These are phyloP conservation scores for Sporophila hypoxantha DNA, from an alignment of 2,113 vertebrate genomes.

Conservation along the genomic window DNA sequence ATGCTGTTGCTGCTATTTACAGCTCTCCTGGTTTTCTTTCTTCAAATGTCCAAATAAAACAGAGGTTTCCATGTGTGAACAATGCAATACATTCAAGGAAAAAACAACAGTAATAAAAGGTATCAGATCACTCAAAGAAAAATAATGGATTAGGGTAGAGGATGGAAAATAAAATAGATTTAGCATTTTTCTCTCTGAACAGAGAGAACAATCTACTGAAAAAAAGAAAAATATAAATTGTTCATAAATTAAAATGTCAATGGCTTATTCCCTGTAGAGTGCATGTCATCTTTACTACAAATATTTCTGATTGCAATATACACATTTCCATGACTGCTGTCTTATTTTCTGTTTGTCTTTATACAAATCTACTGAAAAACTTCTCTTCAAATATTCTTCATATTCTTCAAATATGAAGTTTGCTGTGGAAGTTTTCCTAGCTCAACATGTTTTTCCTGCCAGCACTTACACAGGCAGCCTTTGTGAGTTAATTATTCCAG, in stretches of 20 bases:
- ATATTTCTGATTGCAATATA: neutral
- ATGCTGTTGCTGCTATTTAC: neutral
- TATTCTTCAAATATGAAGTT: neutral
- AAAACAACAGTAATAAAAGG: neutral
- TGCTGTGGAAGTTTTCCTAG: constrained; percentile 18
- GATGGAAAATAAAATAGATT: neutral
- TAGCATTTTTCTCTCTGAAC: neutral
- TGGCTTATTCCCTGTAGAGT: neutral
- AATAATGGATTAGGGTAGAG: neutral
- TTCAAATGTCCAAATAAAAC: neutral
- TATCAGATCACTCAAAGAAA: neutral
- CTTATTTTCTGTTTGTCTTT: neutral
- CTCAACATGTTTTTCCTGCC: neutral
- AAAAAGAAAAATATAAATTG: neutral
- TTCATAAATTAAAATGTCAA: neutral
- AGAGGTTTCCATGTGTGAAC: neutral
- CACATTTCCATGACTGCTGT: neutral
- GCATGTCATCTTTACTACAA: neutral
- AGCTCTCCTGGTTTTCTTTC: neutral
- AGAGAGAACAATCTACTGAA: neutral
- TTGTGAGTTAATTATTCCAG: constrained; percentile 34
- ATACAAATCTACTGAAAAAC: neutral
- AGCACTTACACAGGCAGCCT: constrained; percentile 9
- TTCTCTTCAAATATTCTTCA: neutral
- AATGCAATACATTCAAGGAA: neutral